These are phyloP conservation scores for Psittacus erithacus DNA, from an alignment of 2,113 vertebrate genomes.

Conservation along the genomic window DNA sequence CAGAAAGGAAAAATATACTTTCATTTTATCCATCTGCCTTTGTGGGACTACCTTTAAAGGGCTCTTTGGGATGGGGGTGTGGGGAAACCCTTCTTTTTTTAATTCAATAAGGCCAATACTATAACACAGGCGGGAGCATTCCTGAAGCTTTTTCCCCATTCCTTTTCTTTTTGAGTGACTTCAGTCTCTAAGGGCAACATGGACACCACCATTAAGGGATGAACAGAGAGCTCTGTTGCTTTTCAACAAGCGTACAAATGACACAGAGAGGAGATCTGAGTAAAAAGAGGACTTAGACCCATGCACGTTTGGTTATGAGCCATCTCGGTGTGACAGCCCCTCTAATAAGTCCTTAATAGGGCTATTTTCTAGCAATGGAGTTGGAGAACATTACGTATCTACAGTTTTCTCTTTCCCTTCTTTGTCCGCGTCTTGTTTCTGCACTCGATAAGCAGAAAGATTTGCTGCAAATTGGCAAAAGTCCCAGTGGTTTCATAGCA, in stretches of 20 bases:
- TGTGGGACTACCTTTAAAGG: neutral
- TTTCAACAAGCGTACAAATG: neutral
- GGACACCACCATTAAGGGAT: neutral
- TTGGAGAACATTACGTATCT: neutral
- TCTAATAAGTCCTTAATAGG: neutral
- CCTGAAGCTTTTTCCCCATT: neutral
- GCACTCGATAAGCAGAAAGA: accelerated
- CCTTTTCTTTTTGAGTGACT: neutral
- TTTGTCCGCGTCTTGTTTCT: neutral
- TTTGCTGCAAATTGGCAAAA: neutral
- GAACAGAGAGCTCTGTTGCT: neutral
- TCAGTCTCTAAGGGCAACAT: neutral
- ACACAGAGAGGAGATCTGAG: neutral
- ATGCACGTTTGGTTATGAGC: neutral
- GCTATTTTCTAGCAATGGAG: neutral
- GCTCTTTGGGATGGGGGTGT: neutral
- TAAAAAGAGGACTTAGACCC: neutral
- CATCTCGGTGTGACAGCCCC: neutral
- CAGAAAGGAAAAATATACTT: neutral
- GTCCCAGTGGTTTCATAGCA: neutral
- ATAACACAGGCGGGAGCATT: neutral
- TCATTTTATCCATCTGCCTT: neutral
- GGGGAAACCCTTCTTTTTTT: neutral
- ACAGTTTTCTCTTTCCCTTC: neutral
- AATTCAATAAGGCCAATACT: neutral